Evolutionary conservation across 2,888 invertebrate genomes (phyloP).

Genomic region (Callosobruchus maculatus): DNA sequence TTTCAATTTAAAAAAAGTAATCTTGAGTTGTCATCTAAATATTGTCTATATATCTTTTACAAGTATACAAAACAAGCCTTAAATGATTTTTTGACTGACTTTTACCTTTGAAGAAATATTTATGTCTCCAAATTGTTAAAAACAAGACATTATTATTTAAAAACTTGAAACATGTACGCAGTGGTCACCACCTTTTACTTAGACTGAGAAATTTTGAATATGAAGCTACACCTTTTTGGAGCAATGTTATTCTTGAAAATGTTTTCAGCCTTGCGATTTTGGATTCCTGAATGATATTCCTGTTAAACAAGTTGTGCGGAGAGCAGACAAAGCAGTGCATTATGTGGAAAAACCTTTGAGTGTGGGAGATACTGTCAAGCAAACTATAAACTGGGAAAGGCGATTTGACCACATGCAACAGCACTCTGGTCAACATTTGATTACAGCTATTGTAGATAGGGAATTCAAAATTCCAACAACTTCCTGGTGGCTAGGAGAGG

Average conservation of each 20-base stretch:
- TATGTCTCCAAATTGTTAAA: too few relatives aligned
- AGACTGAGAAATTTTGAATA: too few relatives aligned
- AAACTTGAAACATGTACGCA: too few relatives aligned
- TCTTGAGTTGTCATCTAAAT: too few relatives aligned
- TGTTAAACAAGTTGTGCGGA: constrained; percentile 67
- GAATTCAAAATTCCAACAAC: constrained; percentile 67
- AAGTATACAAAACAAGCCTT: too few relatives aligned
- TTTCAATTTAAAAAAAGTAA: too few relatives aligned
- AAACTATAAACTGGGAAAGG: constrained; percentile 71
- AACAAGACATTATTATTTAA: too few relatives aligned
- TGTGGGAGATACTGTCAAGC: constrained; percentile 60
- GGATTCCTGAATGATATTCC: constrained; percentile 65
- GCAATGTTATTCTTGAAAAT: neutral
- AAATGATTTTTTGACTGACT: too few relatives aligned
- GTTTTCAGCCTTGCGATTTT: constrained; percentile 68
- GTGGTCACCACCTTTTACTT: too few relatives aligned
- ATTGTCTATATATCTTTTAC: too few relatives aligned
- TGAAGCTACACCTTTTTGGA: too few relatives aligned
- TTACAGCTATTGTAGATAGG: constrained; percentile 72
- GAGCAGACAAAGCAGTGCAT: constrained; percentile 70
- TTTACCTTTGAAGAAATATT: too few relatives aligned
- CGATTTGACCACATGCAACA: constrained; percentile 90
- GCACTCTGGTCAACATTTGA: constrained; percentile 83
- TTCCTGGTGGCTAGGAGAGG: constrained; percentile 80
- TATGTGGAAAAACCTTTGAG: constrained; percentile 61